Evolutionary conservation across 2,888 invertebrate species (phyloP).

Genomic region (Zygaena filipendulae): DNA sequence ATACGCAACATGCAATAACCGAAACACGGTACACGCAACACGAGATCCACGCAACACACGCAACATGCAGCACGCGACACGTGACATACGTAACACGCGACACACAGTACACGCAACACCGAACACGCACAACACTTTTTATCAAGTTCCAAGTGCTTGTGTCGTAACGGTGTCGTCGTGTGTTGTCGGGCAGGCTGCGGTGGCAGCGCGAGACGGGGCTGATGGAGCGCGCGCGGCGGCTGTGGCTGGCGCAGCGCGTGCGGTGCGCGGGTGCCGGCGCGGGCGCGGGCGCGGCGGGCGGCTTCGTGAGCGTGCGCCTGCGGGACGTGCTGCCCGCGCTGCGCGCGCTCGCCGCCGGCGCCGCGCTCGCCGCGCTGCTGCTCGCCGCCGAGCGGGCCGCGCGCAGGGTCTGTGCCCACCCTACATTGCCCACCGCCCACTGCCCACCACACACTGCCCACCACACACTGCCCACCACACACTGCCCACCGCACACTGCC

Average conservation of each 20-base stretch:
- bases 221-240: slow-evolving; percentile 51
- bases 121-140: no score
- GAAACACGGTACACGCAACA: no score
- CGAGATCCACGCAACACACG: no score
- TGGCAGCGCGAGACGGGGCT: slow-evolving; percentile 72
- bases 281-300: slow-evolving; percentile 46
- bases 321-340: slow-evolving; percentile 62
- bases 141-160: background rate
- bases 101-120: no score
- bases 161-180: no score
- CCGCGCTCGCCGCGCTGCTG: slow-evolving; percentile 17
- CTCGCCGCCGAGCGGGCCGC: slow-evolving; percentile 14
- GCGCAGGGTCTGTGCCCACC: background rate
- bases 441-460: no score
- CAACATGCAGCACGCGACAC: no score
- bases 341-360: slow-evolving; percentile 36
- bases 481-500: no score
- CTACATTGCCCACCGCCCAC: no score
- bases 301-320: slow-evolving; percentile 66
- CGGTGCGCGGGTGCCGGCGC: slow-evolving; percentile 54
- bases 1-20: no score
- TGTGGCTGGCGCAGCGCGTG: slow-evolving; percentile 66
- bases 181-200: slow-evolving; percentile 43
- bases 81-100: no score
- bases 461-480: no score